These are phyloP conservation scores for Himalopsyche anomala DNA, from an alignment of 2,888 invertebrate genomes.

Conservation along the genomic window DNA sequence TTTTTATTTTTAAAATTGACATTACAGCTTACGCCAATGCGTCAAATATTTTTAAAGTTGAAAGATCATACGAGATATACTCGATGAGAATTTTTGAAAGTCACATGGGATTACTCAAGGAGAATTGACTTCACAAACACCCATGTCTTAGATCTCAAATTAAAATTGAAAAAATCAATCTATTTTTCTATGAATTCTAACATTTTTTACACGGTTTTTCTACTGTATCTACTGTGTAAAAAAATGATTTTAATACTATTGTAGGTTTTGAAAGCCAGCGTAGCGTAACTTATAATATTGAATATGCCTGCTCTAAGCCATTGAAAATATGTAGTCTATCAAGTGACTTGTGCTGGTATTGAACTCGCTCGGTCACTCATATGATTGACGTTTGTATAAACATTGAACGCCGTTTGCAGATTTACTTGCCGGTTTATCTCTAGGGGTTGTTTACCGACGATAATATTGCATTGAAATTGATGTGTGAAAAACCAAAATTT, in stretches of 20 bases:
- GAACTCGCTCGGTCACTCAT: conserved; percentile 48
- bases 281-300: not conserved
- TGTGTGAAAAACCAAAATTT: not conserved
- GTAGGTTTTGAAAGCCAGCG: not conserved
- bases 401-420: conserved; percentile 3
- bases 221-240: too few species aligned
- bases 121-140: too few species aligned
- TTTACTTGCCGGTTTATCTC: conserved; percentile 26
- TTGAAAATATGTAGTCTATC: not conserved
- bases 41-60: too few species aligned
- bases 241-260: not conserved
- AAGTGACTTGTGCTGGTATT: conserved; percentile 18
- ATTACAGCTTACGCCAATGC: too few species aligned
- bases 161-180: too few species aligned
- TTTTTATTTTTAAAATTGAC: too few species aligned
- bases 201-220: too few species aligned
- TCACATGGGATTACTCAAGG: too few species aligned
- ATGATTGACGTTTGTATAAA: conserved; percentile 53
- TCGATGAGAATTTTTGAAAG: too few species aligned
- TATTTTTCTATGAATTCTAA: too few species aligned
- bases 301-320: not conserved
- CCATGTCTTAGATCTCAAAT: too few species aligned
- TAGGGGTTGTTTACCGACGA: not conserved
- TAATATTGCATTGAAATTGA: not conserved
- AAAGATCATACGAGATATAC: too few species aligned